These are phyloP conservation scores for Bruchidius siliquastri DNA, from an alignment of 2,888 invertebrate genomes.

Conservation along the genomic window DNA sequence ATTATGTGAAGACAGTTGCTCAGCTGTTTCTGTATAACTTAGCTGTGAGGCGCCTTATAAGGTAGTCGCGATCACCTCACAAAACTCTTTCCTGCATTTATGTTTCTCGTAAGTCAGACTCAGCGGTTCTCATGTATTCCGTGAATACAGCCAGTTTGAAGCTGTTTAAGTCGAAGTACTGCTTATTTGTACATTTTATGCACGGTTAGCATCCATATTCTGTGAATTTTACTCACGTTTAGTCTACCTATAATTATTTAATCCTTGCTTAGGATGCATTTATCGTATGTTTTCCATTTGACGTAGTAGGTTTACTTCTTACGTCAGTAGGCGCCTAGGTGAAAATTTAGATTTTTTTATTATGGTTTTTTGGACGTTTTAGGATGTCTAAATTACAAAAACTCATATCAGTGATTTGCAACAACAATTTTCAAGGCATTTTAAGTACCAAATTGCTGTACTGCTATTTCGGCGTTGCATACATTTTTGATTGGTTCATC, in stretches of 20 bases:
- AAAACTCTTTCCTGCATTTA: background rate
- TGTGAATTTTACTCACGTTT: background rate
- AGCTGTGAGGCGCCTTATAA: background rate
- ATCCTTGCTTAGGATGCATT: background rate
- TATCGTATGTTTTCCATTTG: too few relatives aligned
- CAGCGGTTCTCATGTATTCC: background rate
- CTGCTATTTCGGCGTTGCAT: background rate
- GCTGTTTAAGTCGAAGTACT: background rate
- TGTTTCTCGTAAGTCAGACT: background rate
- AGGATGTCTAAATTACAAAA: too few relatives aligned
- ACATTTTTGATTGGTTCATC: background rate
- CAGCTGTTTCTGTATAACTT: background rate
- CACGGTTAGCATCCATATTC: too few relatives aligned
- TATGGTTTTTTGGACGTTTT: too few relatives aligned
- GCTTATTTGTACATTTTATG: background rate
- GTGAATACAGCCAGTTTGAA: background rate
- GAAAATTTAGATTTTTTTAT: too few relatives aligned
- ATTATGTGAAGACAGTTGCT: too few relatives aligned
- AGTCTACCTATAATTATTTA: background rate
- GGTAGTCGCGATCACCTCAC: background rate
- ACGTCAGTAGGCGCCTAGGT: too few relatives aligned
- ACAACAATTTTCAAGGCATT: too few relatives aligned
- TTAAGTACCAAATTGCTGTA: too few relatives aligned
- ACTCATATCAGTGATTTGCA: too few relatives aligned
- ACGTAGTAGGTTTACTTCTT: too few relatives aligned